Percentiles rank a stretch among this genome's conserved stretches.
Evolutionary conservation across 2,797 vertebrate species (phyloP).

Genomic region (Oophaga sylvatica): DNA sequence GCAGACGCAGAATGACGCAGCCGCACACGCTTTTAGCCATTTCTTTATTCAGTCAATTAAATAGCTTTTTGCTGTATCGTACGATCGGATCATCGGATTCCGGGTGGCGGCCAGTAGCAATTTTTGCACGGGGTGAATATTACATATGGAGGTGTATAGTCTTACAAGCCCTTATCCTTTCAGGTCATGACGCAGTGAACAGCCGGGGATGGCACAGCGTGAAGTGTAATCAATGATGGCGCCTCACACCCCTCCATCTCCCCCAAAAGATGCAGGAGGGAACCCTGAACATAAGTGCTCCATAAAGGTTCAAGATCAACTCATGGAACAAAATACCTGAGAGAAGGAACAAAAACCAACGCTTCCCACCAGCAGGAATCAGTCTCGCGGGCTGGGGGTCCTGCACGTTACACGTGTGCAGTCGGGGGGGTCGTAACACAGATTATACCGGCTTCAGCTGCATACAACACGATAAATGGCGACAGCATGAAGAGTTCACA

Average conservation of each 20-base stretch:
- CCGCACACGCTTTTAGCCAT: slow-evolving; percentile 21
- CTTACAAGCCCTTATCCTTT: slow-evolving; percentile 57
- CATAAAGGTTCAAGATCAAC: slow-evolving; percentile 53
- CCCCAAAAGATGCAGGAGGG: neutral
- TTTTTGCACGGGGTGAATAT: slow-evolving; percentile 22
- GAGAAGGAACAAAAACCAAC: slow-evolving; percentile 47
- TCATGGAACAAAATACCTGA: slow-evolving; percentile 60
- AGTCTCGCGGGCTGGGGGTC: slow-evolving; percentile 5
- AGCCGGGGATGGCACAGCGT: slow-evolving; percentile 12
- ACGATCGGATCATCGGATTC: neutral
- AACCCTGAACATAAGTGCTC: slow-evolving; percentile 57
- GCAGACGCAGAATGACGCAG: neutral
- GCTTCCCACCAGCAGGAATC: slow-evolving; percentile 17
- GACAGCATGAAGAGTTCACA: too few relatives aligned
- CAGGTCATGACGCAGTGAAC: slow-evolving; percentile 9
- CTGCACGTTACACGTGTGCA: neutral
- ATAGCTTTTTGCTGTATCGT: slow-evolving; percentile 46
- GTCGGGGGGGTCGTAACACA: neutral
- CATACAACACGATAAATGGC: neutral
- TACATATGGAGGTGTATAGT: slow-evolving; percentile 42
- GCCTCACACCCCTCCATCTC: slow-evolving; percentile 6
- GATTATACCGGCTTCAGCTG: neutral
- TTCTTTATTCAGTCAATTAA: slow-evolving; percentile 41
- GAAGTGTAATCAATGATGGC: slow-evolving; percentile 40
- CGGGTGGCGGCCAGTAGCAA: slow-evolving; percentile 19